Evolutionary conservation across 2,888 invertebrate species (phyloP).

Genomic region (Trichopria drosophilae): DNA sequence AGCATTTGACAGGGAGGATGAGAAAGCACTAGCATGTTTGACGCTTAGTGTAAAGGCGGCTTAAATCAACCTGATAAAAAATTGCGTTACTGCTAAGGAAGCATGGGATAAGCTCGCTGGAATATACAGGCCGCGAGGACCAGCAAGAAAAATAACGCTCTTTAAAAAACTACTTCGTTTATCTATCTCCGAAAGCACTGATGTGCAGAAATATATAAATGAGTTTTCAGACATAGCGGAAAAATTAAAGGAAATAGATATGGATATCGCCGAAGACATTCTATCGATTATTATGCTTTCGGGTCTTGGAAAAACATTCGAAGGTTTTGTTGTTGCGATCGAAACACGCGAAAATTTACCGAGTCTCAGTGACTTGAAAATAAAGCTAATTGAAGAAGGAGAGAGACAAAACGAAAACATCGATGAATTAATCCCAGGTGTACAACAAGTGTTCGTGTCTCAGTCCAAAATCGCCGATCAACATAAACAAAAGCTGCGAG

Average conservation of each 20-base stretch:
- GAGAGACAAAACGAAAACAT: not conserved
- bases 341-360: slow-evolving; percentile 1
- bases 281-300: not conserved
- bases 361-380: not conserved
- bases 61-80: not conserved
- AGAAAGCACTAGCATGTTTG: slow-evolving; percentile 1
- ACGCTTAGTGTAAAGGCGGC: not conserved
- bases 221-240: not conserved
- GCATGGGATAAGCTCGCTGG: no score
- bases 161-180: not conserved
- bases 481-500: not conserved
- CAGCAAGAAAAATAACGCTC: not conserved
- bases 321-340: slow-evolving; percentile 3
- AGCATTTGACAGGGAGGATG: not conserved
- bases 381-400: slow-evolving; percentile 4
- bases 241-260: no score
- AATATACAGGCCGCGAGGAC: no score
- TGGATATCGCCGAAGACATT: no score
- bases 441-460: slow-evolving; percentile 5
- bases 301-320: not conserved
- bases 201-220: no score
- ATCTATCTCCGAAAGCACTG: no score
- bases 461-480: not conserved
- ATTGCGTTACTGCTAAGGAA: no score
- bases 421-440: not conserved